Base-by-base conservation (phyloP, 2,797 vertebrate genomes). In the Botia almorhae region DNA sequence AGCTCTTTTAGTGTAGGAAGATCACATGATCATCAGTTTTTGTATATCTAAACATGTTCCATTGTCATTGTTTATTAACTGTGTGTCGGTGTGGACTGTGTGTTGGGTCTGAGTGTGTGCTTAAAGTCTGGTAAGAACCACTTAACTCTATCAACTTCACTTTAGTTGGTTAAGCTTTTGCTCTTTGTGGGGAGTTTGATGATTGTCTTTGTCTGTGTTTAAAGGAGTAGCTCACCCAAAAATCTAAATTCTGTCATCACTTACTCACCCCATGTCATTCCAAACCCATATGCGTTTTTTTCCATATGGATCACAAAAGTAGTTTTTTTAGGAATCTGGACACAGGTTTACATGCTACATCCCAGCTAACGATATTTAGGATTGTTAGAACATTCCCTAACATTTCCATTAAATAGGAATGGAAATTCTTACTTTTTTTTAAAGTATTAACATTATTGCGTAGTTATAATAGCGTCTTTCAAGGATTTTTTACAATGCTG, bases 1-100 rank as follows among this genome's bases (percentile, higher is more conserved):
- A 51, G 17, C 61, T 16, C 2, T 77, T 77, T 77, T 19, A 56
- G 39, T 69, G 16, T 60, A 12, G n/a, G 67, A 39, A 69, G 43
- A 61, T 69, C 13, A 58, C 33, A 73, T 6, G 3, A 21, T 36
- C 55, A 61, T 67, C 16, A 12, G 29, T 74, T 70, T 88, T 76
- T 90, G 82, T 89, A 83, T 85, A 85, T 88, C 86, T 85, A 86
- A 84, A 81, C 76, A 55, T 84, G 78, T 83, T 50, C 75, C 68
- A 88, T 84, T 91, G 84, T 85, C 87, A 90, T 88, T 84, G 67
- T 91, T 83, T 84, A 83, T 58, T 78, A 71, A 43, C 80, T 46
- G 63, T 77, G 48, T 77, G 61, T 50, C 64, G 84, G 82, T 71
- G 69, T 64, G 14, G 80, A 51, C 56, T 61, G 55, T 70, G 55